Base-by-base conservation (phyloP, 35 echinoderm and acorn worm genomes). In the Patiria miniata region DNA sequence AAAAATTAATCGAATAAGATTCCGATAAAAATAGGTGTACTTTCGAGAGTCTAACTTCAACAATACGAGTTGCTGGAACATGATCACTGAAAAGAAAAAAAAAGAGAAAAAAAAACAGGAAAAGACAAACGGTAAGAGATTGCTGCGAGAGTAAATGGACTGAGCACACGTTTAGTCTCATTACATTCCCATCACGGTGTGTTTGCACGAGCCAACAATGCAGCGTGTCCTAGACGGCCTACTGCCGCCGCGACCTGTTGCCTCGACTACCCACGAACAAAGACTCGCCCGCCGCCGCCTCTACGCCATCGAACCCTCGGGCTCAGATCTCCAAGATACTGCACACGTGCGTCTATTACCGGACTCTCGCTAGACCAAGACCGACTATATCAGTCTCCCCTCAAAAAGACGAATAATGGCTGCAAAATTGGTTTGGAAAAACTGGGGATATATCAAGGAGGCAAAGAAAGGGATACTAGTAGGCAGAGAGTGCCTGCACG, bases 181-280 rank as follows among this genome's bases (percentile, higher is more conserved):
- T 73, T 73, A 69, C 65, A 34, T 26, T 73, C 29, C 23, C 65
- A 73, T 73, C 65, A 30, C 29, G 65, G 19, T 73, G 65, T 73
- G 65, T 73, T 73, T 73, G 65, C 65, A 26, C 26, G 34, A 30
- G 8, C 23, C 65, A 60, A 73, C 34, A 36, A 34, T 32, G 15
- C 19, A 36, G 23, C 23, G 26, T 73, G 19, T 26, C 65, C 18
- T 23, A 73, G 65, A 26, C 34, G 14, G 42, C 42, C 28, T 60
- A 30, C 23, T 10, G 65, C 65, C 65, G 34, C 34, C 65, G 15
- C 23, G 65, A 73, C 65, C 65, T 73, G 65, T 73, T 73, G 65
- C 65, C 26, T 10, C 14, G 65, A 73, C 65, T 36, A 23, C 65
- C 65, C 65, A 16, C 7, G 65, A 73, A 73, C 65, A 73, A 73